Base-by-base conservation (phyloP, 2,797 vertebrate species). In the Pangasius djambal region DNA sequence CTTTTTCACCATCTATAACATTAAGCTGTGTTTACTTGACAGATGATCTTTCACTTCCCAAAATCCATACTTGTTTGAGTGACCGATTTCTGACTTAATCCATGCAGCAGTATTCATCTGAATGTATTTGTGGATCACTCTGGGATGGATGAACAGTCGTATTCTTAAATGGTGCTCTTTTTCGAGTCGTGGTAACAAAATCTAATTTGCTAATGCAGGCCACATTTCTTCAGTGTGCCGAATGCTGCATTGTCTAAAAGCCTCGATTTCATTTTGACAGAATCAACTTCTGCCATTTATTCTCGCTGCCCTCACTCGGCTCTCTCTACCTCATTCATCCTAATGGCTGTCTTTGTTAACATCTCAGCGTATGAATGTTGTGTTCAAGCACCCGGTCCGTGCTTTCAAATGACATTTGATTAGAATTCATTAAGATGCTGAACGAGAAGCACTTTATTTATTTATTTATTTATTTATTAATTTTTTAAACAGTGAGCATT, bases 321-420 rank as follows among this genome's bases (percentile, higher is more conserved):
- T 87, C 70, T 65, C 77, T 90, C 89, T 90, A 88, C 75, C 90
- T 90, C 89, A 86, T 55, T 87, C 74, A 52, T 88, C 83, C 70
- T 87, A 88, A 90, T 90, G 50, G 87, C 81, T 72, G 63, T 86
- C 83, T 90, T 89, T 89, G 88, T 91, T 74, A 85, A 83, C 77
- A n/a, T 69, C 75, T 77, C 77, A 4, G 81, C 72, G 31, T 25
- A 63, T 70, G 69, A 89, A 83, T 65, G 40, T 59, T 87, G 81
- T n/a, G 55, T 88, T 87, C 87, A 67, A 63, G 75, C 67, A 40
- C 84, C 44, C n/a, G 34, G n/a, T 78, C 52, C 25, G 72, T 82
- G 28, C 85, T 86, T 89, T 90, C 50, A 25, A 89, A 83, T 84
- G 87, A 70, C 79, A 37, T 88, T 89, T 84, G 77, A 92, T 89